phyloP scores from a whole-genome alignment of 1,140 invertebrate species.

The Meloidogyne floridensis region DNA sequence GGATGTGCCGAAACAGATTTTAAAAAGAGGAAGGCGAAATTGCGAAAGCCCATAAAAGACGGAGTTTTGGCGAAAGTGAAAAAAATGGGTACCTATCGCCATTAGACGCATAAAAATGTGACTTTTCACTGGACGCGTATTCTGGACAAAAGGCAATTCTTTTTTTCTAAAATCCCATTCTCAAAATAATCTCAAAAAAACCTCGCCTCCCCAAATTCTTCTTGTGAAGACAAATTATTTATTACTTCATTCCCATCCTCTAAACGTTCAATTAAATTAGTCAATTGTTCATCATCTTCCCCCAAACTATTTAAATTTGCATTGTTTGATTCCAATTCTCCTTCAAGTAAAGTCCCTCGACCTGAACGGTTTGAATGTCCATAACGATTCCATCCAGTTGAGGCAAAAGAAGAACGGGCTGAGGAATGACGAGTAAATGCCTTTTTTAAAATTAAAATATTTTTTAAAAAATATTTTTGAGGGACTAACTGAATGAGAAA shows the following conservation, averaged over 20 bases:
- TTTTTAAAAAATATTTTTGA: background rate
- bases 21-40: no score
- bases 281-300: constrained; percentile 31
- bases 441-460: constrained; percentile 25
- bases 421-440: constrained; percentile 53
- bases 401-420: constrained; percentile 50
- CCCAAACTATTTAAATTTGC: constrained; percentile 44
- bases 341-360: constrained; percentile 45
- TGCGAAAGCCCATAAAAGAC: no score
- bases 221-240: constrained; percentile 15
- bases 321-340: constrained; percentile 21
- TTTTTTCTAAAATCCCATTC: constrained; percentile 29
- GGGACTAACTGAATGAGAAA: background rate
- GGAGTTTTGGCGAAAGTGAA: no score
- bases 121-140: no score
- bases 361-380: constrained; percentile 43
- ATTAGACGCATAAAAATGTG: no score
- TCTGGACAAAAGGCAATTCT: no score
- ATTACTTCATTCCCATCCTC: constrained; percentile 14
- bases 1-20: no score
- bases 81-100: no score
- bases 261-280: constrained; percentile 5
- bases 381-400: constrained; percentile 54
- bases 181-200: constrained; percentile 18
- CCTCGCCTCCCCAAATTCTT: background rate